A percentile compares a stretch with the other conserved stretches of the same genome.
These are phyloP conservation scores for Bimastos eiseni DNA, from an alignment of 2,888 invertebrate genomes.

Conservation along the genomic window DNA sequence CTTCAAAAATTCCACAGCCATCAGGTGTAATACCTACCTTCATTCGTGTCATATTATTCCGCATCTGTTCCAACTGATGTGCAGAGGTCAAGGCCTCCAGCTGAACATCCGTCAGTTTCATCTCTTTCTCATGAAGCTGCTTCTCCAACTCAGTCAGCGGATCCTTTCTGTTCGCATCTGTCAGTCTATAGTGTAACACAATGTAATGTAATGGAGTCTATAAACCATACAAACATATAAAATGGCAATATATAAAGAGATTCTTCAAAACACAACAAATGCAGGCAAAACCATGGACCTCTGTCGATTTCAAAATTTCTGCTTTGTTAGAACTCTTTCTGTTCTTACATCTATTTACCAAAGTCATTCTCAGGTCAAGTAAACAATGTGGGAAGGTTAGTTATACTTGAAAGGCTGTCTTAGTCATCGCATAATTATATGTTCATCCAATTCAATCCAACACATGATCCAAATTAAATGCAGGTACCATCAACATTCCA, in stretches of 20 bases:
- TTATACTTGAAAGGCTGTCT: background rate
- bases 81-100: conserved; percentile 94
- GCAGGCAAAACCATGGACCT: background rate
- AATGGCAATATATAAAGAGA: background rate
- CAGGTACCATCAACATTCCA: background rate
- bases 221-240: background rate
- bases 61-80: conserved; percentile 91
- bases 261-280: background rate
- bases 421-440: background rate
- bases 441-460: background rate
- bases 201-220: too few species aligned
- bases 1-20: too few species aligned
- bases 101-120: conserved; percentile 91
- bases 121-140: conserved; percentile 91
- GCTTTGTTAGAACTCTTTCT: background rate
- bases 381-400: background rate
- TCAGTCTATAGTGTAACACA: too few species aligned
- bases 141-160: conserved; percentile 79
- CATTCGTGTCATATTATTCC: conserved; percentile 96
- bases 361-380: background rate
- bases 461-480: background rate
- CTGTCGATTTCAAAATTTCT: background rate
- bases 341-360: background rate
- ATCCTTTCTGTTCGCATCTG: conserved; percentile 51
- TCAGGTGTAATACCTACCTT: conserved; percentile 69